Conservation (phyloP, 2,888 invertebrate species). For the Neocrepidodera transversa region DNA sequence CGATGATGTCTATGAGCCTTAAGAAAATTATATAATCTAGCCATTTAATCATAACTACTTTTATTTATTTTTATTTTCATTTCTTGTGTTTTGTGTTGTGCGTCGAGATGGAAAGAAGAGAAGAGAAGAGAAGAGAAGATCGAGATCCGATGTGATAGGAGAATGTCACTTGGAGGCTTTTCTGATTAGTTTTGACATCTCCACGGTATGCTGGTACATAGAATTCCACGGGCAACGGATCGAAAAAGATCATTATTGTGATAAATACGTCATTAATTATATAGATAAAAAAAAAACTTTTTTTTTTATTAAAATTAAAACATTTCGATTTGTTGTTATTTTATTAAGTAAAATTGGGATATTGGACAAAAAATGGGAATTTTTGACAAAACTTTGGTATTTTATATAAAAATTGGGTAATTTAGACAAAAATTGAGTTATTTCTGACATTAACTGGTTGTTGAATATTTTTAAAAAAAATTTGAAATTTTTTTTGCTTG, state of each 20-base stretch:
- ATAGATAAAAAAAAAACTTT: no score
- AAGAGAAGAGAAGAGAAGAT: conserved; percentile 9
- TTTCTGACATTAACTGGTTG: no score
- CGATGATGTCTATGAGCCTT: background rate
- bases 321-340: no score
- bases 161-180: conserved; percentile 13
- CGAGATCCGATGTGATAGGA: conserved; percentile 10
- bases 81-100: conserved; percentile 13
- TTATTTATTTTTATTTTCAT: conserved; percentile 11
- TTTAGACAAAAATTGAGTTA: no score
- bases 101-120: conserved; percentile 6
- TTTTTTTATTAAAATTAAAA: no score
- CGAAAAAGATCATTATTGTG: conserved; percentile 10
- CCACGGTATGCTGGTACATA: conserved; percentile 9
- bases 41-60: background rate
- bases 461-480: no score
- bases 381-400: no score
- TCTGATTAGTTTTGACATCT: conserved; percentile 16
- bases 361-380: no score
- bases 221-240: conserved; percentile 8
- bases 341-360: no score
- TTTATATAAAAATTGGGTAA: no score
- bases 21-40: background rate
- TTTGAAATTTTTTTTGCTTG: no score
- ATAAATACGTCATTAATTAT: conserved; percentile 6